Evolutionary conservation across 2,113 vertebrate species (phyloP), one percentile per base, ranked within the genome.

Genomic region (Isurus oxyrinchus): DNA sequence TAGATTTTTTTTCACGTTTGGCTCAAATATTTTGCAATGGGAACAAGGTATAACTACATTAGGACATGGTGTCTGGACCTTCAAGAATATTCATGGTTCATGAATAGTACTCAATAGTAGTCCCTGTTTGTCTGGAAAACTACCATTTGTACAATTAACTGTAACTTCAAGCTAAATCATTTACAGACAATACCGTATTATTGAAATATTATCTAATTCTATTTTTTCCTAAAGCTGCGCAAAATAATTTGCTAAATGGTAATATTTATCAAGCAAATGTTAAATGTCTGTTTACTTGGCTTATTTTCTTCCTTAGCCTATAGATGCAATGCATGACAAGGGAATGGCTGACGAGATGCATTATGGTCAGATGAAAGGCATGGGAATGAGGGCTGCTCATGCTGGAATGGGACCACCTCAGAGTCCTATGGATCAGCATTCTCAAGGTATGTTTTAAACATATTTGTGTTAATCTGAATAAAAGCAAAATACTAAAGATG

Each of bases 341-440:
- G 98, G 98, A 31, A 98, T 99, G 97, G 98, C 98, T 79, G 99
- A 99, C 96, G 98, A 99, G 0, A 98, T 99, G 96, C 99, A 99
- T 4, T 99, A 98, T 97, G 98, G 98, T 95, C 98, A 99, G 97
- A 98, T 99, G 98, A 99, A 99, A 97, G 98, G 98, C 57, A 97
- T 98, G 5, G 97, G 98, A 23, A 99, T 99, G 98, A 98, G 99
- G 96, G 98, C 99, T 31, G 98, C 99, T 90, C 99, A 99, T 96
- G 98, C 99, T 72, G 99, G 99, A 96, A 99, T 99, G 99, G 99
- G 98, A 19, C 99, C 99, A 81, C 99, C 99, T 61, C 99, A 99
- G 97, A 99, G 99, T 97, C 99, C 99, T 0, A 98, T 99, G 99
- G 99, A 99, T 97, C 99, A 99, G 95, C 99, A 99, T 97, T 99